Percentiles rank a stretch among this genome's conserved stretches.
Conservation (phyloP, 2,888 invertebrate species). For the Epiblema foenella region DNA sequence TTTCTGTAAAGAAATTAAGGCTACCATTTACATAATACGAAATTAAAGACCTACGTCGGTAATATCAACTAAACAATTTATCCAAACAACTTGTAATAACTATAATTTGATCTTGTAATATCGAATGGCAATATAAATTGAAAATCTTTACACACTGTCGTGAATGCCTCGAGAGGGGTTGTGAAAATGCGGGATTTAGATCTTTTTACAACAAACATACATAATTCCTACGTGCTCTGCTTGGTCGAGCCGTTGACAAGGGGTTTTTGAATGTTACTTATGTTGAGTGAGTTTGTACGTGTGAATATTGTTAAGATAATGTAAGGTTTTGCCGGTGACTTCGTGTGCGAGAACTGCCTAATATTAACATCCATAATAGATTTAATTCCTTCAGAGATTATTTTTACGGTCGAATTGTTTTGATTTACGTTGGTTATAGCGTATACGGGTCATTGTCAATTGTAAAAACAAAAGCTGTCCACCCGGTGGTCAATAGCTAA, state of each 20-base stretch:
- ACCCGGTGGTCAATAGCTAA: too few species aligned
- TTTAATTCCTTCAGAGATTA: background rate
- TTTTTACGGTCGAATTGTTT: too few species aligned
- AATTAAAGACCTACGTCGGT: background rate
- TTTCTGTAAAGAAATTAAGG: too few species aligned
- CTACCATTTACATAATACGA: too few species aligned
- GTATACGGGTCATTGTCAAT: too few species aligned
- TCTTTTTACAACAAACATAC: constrained; percentile 18
- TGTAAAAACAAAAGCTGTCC: too few species aligned
- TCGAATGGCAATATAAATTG: constrained; percentile 26
- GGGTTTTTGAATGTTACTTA: background rate
- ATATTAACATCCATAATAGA: background rate
- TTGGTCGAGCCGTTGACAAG: background rate
- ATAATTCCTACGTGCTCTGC: constrained; percentile 8
- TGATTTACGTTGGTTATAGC: too few species aligned
- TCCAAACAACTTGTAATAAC: background rate
- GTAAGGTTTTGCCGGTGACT: background rate
- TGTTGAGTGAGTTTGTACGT: background rate
- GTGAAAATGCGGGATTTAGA: constrained; percentile 18
- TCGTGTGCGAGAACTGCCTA: background rate
- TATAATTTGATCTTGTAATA: background rate
- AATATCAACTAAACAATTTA: background rate
- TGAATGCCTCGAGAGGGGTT: constrained; percentile 12
- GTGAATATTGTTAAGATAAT: background rate
- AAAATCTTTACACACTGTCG: constrained; percentile 19